A percentile compares a stretch with the other conserved stretches of the same genome.
phyloP scores from a whole-genome alignment of 2,888 invertebrate species.

The Erannis defoliaria region DNA sequence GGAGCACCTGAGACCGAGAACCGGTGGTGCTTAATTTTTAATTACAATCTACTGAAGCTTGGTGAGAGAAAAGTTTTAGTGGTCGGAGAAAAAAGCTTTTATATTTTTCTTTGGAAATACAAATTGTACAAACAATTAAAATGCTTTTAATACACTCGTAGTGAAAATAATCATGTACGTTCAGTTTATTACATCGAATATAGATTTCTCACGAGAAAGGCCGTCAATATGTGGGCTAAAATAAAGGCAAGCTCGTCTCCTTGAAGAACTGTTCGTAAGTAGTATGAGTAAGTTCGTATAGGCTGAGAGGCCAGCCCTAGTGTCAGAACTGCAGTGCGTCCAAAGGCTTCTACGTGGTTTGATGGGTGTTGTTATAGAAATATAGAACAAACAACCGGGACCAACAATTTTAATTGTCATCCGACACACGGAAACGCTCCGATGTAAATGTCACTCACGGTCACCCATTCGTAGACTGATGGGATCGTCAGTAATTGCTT shows the following conservation, averaged over 20 bases:
- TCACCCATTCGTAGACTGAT: no score
- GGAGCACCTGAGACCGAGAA: conserved; percentile 74
- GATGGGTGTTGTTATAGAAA: no score
- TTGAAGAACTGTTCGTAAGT: conserved; percentile 1
- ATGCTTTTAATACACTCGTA: not conserved
- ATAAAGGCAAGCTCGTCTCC: not conserved
- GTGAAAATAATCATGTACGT: not conserved
- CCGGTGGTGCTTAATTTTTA: conserved; percentile 64
- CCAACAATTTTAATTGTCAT: no score
- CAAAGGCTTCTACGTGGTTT: no score
- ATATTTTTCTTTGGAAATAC: not conserved
- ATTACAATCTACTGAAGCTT: conserved; percentile 58
- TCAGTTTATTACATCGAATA: not conserved
- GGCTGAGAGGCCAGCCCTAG: no score
- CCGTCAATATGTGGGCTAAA: not conserved
- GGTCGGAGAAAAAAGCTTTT: conserved; percentile 1
- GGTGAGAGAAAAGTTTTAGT: conserved; percentile 26
- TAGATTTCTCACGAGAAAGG: not conserved
- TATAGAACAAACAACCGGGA: no score
- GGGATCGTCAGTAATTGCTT: no score
- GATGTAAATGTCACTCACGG: no score
- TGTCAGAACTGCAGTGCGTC: no score
- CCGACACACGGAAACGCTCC: no score
- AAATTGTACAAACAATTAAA: not conserved
- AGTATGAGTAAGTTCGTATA: no score